Evolutionary conservation across 2,113 vertebrate genomes (phyloP), one percentile per base, ranked within the genome.

Genomic region (Rhea americana): DNA sequence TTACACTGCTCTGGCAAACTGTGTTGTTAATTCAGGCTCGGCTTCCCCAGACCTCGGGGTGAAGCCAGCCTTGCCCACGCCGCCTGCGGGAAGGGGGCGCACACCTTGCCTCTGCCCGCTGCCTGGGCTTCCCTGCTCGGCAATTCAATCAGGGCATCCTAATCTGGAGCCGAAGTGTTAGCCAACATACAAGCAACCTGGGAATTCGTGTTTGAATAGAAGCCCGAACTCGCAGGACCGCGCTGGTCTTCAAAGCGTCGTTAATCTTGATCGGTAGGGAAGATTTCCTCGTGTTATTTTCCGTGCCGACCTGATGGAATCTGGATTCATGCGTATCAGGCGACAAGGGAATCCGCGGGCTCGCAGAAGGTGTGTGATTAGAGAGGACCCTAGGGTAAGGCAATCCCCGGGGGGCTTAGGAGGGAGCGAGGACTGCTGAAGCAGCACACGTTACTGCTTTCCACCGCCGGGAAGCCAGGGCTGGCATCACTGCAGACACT

Each of bases 401-500:
- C 7, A 7, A 19, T n/a, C 79, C 95, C 95, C 94, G 25, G 25
- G 89, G 91, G 72, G 63, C 73, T 90, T 43, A n/a, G 6, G 7
- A 76, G 78, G 90, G 56, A 96, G 91, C 0, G 1, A 0, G 24
- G 43, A n/a, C 25, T 48, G 89, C 90, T 50, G 95, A 87, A 92
- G 85, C 70, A 26, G 95, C 91, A 15, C 85, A 41, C 71, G 1
- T 4, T 58, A n/a, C 75, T 16, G n/a, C 13, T 81, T 88, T 92
- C 83, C 95, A 86, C 90, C 9, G 87, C 63, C 1, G 80, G 81
- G 75, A 79, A 93, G 71, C 53, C 30, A 8, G 85, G 85, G 74
- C 91, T 84, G 94, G 85, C 92, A 92, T 93, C 94, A 55, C 87
- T 15, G 50, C 87, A 91, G 81, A 91, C 90, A 75, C 93, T 93